These are phyloP conservation scores for Etia nguti DNA, from an alignment of 2,113 vertebrate genomes.

Conservation along the genomic window DNA sequence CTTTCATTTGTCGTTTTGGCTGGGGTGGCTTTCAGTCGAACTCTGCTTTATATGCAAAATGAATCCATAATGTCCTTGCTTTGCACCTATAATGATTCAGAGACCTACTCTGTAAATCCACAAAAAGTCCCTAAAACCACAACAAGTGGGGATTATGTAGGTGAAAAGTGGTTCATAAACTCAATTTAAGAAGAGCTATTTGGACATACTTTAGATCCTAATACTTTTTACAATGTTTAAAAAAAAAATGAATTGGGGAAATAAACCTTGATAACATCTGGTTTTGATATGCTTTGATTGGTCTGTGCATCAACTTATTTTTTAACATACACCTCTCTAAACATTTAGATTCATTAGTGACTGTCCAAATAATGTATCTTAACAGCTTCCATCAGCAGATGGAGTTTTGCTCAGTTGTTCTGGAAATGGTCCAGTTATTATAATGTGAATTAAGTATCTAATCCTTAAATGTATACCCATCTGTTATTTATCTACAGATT, in stretches of 20 bases:
- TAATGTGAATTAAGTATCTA: neutral
- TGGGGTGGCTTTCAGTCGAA: neutral
- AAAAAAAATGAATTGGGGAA: neutral
- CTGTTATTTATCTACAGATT: neutral
- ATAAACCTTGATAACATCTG: neutral
- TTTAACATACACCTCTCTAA: neutral
- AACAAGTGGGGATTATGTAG: slow-evolving; percentile 25
- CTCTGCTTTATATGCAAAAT: slow-evolving; percentile 9
- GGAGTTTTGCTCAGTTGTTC: neutral
- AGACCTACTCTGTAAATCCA: slow-evolving; percentile 6
- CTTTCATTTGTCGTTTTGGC: neutral
- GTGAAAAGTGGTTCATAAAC: neutral
- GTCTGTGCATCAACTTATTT: neutral
- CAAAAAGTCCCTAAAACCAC: slow-evolving; percentile 1
- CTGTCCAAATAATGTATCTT: neutral
- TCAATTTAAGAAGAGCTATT: slow-evolving; percentile 22
- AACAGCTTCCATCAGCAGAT: neutral
- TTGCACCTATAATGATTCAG: neutral
- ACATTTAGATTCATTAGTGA: neutral
- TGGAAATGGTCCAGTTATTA: neutral
- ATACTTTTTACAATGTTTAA: neutral
- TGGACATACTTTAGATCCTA: slow-evolving; percentile 11
- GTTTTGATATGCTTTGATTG: neutral
- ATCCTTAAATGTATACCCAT: neutral
- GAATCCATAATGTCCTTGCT: neutral